Conservation (phyloP, 2,113 vertebrate genomes). For the Montifringilla adamsi region DNA sequence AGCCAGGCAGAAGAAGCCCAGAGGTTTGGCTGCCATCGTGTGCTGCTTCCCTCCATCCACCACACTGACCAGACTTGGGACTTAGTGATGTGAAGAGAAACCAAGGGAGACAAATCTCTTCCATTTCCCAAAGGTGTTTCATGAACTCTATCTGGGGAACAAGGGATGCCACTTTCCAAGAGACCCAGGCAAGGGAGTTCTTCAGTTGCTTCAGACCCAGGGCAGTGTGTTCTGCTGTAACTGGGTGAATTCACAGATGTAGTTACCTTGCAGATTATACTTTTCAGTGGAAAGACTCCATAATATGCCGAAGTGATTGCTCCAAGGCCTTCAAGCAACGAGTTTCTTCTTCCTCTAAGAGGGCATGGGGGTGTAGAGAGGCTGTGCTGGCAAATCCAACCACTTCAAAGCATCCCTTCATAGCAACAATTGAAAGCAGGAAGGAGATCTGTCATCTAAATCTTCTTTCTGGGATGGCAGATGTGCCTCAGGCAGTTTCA, state of each 20-base stretch:
- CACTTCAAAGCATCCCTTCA: neutral
- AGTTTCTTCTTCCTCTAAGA: neutral
- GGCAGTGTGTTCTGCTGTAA: neutral
- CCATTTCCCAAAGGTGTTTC: neutral
- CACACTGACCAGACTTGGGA: neutral
- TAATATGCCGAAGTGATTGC: accelerated
- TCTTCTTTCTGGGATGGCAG: neutral
- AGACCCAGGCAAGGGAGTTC: neutral
- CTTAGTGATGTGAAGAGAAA: neutral
- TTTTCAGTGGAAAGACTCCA: neutral
- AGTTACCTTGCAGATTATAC: neutral
- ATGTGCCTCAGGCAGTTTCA: neutral
- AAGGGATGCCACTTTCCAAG: neutral
- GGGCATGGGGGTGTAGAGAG: neutral
- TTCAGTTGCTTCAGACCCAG: neutral
- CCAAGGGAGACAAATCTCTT: neutral
- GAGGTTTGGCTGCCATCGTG: neutral
- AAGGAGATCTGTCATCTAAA: neutral
- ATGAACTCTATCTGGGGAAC: neutral
- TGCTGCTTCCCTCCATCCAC: neutral
- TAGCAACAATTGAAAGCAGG: neutral
- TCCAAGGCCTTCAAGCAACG: neutral
- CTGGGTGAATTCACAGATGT: neutral
- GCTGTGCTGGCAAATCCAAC: neutral
- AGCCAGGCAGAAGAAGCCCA: neutral